Percentiles rank a stretch among this genome's conserved stretches.
These are phyloP conservation scores for Dermolepida albohirtum DNA, from an alignment of 2,888 invertebrate genomes.

Conservation along the genomic window DNA sequence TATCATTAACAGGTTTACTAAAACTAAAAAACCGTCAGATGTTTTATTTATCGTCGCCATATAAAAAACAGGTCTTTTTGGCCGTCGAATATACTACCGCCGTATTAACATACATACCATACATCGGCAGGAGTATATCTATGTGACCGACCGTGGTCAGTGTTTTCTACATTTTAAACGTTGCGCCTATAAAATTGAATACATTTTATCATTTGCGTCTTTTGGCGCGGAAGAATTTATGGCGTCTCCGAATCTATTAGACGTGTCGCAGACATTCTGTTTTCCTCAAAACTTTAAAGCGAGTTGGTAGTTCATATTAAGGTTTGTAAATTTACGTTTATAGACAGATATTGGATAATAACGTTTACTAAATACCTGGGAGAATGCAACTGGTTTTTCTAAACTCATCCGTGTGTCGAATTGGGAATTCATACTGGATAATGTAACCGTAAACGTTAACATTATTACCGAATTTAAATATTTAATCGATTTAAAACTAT, in stretches of 20 bases:
- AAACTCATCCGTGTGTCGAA: conserved; percentile 28
- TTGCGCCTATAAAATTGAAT: conserved; percentile 23
- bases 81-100: not conserved
- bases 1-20: conserved; percentile 13
- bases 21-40: conserved; percentile 7
- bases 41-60: conserved; percentile 6
- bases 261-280: not conserved
- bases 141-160: conserved; percentile 3
- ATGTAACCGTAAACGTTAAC: conserved; percentile 15
- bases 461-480: conserved; percentile 29
- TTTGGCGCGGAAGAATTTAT: conserved; percentile 22
- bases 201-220: conserved; percentile 32
- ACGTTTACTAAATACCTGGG: conserved; percentile 49
- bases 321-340: conserved; percentile 47
- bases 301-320: conserved; percentile 23
- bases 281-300: conserved; percentile 11
- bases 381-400: conserved; percentile 49
- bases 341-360: conserved; percentile 50
- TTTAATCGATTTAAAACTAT: conserved; percentile 24
- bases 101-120: conserved; percentile 4
- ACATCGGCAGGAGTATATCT: conserved; percentile 25
- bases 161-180: no score
- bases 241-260: conserved; percentile 7
- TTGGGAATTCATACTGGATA: conserved; percentile 31
- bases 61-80: conserved; percentile 16